phyloP scores from a whole-genome alignment of 2,113 vertebrate species.

The Pao palembangensis region DNA sequence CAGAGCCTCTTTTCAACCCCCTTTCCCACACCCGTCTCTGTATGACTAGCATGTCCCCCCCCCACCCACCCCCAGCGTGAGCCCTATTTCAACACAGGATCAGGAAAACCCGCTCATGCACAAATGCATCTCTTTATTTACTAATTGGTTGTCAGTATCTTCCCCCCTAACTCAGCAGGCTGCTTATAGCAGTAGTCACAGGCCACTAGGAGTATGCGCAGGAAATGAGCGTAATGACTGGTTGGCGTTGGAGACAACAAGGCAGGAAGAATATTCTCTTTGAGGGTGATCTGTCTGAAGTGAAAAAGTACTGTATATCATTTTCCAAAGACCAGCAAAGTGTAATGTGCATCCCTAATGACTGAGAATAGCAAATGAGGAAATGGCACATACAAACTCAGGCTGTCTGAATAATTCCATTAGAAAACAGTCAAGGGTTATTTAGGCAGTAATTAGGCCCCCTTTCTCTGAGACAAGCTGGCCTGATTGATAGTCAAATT shows the following conservation, averaged over 20 bases:
- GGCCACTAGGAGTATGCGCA: slow-evolving; percentile 4
- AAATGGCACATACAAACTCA: slow-evolving; percentile 55
- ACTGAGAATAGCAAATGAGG: slow-evolving; percentile 59
- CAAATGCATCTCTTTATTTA: slow-evolving; percentile 16
- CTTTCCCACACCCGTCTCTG: slow-evolving; percentile 3
- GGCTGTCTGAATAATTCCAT: slow-evolving; percentile 69
- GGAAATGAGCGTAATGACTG: slow-evolving; percentile 3
- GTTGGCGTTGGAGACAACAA: neutral
- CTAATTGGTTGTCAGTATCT: slow-evolving; percentile 22
- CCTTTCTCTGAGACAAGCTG: slow-evolving; percentile 52
- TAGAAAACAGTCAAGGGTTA: slow-evolving; percentile 72
- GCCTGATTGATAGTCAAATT: slow-evolving; percentile 68
- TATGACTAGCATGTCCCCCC: slow-evolving; percentile 9
- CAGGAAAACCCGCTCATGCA: slow-evolving; percentile 28
- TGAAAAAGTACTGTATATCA: slow-evolving; percentile 23
- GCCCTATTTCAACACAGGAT: neutral
- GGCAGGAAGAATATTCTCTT: slow-evolving; percentile 24
- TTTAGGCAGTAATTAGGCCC: slow-evolving; percentile 66
- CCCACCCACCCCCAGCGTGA: slow-evolving; percentile 18
- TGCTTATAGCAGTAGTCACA: slow-evolving; percentile 30
- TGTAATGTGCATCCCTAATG: slow-evolving; percentile 58
- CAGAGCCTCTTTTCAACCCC: slow-evolving; percentile 3
- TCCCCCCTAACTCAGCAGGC: slow-evolving; percentile 38
- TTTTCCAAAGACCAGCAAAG: slow-evolving; percentile 54
- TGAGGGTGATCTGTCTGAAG: slow-evolving; percentile 38